A percentile compares a stretch with the other conserved stretches of the same genome.
Conservation (phyloP, 2,888 invertebrate species). For the Griposia aprilina region DNA sequence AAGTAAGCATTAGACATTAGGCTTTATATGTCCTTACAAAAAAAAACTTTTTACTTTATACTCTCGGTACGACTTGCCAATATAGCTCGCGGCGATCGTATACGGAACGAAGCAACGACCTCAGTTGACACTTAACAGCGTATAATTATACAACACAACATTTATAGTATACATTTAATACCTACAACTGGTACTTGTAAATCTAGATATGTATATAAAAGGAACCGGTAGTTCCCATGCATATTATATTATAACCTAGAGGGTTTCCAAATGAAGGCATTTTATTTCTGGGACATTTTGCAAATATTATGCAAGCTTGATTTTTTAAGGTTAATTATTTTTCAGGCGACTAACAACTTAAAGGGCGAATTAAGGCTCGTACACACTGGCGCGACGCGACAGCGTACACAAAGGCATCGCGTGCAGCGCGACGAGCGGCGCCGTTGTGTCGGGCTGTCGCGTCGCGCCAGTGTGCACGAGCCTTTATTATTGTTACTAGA, state of each 20-base stretch:
- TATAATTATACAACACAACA: background rate
- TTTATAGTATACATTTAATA: background rate
- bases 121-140: conserved; percentile 34
- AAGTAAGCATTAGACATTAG: too few relatives aligned
- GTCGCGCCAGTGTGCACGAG: too few relatives aligned
- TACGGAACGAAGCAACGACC: conserved; percentile 55
- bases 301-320: too few relatives aligned
- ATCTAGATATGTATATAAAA: conserved; percentile 1
- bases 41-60: background rate
- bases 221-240: conserved; percentile 27
- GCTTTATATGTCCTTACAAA: too few relatives aligned
- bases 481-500: too few relatives aligned
- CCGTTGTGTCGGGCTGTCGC: too few relatives aligned
- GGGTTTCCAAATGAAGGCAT: background rate
- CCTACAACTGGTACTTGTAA: conserved; percentile 4
- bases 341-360: too few relatives aligned
- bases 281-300: background rate
- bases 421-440: too few relatives aligned
- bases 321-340: too few relatives aligned
- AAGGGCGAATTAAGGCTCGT: too few relatives aligned
- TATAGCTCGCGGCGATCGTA: conserved; percentile 9
- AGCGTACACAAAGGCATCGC: too few relatives aligned
- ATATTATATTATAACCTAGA: background rate
- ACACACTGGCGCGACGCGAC: too few relatives aligned
- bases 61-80: background rate